These are phyloP conservation scores for Eupithecia inturbata DNA, from an alignment of 2,888 invertebrate species.

Conservation along the genomic window DNA sequence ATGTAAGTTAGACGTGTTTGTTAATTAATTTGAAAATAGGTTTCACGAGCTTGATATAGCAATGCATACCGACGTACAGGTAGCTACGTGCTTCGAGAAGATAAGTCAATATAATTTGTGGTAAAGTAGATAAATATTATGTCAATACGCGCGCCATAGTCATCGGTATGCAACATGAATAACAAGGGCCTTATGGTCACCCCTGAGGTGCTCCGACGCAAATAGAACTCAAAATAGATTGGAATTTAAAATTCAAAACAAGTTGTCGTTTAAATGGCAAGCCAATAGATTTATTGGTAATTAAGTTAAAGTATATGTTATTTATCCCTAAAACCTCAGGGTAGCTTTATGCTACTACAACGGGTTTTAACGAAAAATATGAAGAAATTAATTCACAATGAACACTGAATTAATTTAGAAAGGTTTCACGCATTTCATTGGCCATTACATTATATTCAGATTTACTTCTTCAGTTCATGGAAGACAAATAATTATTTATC, in stretches of 20 bases:
- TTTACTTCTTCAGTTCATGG: neutral
- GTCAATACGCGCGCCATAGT: neutral
- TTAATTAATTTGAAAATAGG: constrained; percentile 15
- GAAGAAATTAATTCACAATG: neutral
- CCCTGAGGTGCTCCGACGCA: constrained; percentile 20
- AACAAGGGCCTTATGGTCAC: constrained; percentile 16
- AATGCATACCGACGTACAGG: constrained; percentile 14
- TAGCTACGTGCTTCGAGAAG: constrained; percentile 6
- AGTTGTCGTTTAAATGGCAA: constrained; percentile 5
- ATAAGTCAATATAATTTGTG: constrained; percentile 18
- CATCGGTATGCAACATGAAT: constrained; percentile 10
- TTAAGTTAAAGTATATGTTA: neutral
- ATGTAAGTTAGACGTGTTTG: constrained; percentile 17
- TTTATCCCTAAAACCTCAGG: neutral
- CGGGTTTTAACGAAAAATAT: neutral
- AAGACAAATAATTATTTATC: neutral
- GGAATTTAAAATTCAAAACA: constrained; percentile 19
- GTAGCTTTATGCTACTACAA: neutral
- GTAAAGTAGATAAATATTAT: constrained; percentile 3
- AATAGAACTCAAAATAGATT: constrained; percentile 15
- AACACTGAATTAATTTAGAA: neutral
- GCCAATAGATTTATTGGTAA: constrained; percentile 1
- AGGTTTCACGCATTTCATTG: no score
- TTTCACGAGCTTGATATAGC: constrained; percentile 17
- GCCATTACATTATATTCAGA: no score